Evolutionary conservation across 2,113 vertebrate genomes (phyloP).

Genomic region (Cephalopterus ornatus): DNA sequence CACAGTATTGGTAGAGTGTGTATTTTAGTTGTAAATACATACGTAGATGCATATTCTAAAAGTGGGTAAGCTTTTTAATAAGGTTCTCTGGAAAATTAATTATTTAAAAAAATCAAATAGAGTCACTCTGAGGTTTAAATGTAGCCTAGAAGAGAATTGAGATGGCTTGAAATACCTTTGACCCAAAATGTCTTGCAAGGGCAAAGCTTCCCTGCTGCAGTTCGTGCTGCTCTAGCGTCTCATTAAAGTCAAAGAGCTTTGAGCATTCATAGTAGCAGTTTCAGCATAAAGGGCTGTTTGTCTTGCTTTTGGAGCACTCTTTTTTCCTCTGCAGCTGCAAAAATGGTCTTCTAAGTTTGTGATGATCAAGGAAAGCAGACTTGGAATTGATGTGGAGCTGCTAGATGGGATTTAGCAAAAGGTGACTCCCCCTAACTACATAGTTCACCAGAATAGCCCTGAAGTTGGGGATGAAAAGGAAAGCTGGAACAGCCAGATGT

Average conservation of each 20-base stretch:
- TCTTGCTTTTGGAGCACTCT: constrained; percentile 3
- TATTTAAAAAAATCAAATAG: constrained; percentile 4
- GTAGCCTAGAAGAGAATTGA: not conserved
- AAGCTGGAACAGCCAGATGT: not conserved
- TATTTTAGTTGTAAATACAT: not conserved
- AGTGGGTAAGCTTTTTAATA: not conserved
- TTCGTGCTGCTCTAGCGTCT: constrained; percentile 12
- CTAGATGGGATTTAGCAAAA: not conserved
- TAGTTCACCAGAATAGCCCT: not conserved
- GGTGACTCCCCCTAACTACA: not conserved
- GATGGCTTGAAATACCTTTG: constrained; percentile 32
- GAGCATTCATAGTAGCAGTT: not conserved
- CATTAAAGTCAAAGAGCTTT: not conserved
- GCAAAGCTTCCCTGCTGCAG: not conserved
- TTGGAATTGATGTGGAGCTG: not conserved
- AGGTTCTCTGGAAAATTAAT: not conserved
- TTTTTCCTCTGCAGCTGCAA: constrained; percentile 17
- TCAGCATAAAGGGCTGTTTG: not conserved
- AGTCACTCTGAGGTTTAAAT: constrained; percentile 27
- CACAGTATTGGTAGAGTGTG: not conserved
- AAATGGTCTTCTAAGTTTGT: constrained; percentile 1
- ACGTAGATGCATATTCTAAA: not conserved
- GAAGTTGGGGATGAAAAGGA: not conserved
- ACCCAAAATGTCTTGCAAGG: not conserved
- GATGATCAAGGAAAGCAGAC: not conserved